Conservation (phyloP, 1,140 invertebrate genomes). For the Matsumurasca onukii region DNA sequence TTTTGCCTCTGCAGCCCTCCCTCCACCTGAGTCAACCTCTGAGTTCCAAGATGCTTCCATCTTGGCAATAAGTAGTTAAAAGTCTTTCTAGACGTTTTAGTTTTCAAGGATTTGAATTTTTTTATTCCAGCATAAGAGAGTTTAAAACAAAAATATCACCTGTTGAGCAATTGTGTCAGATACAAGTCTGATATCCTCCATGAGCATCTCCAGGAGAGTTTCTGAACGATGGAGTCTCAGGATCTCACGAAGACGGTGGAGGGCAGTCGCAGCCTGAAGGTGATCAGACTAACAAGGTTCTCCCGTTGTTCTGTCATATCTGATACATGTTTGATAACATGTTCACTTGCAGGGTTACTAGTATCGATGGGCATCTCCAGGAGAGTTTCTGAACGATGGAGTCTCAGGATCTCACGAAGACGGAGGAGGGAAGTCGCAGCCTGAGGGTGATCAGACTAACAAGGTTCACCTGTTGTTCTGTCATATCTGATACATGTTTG, state of each 20-base stretch:
- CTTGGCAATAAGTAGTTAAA: too few relatives aligned
- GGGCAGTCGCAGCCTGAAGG: conserved; percentile 27
- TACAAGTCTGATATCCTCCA: too few relatives aligned
- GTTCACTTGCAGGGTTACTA: conserved; percentile 37
- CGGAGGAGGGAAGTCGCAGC: conserved; percentile 28
- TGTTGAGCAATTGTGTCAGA: conserved; percentile 89
- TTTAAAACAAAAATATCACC: too few relatives aligned
- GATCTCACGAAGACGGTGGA: conserved; percentile 43
- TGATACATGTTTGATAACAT: too few relatives aligned
- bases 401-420: conserved; percentile 44
- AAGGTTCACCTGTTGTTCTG: conserved; percentile 79
- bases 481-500: too few relatives aligned
- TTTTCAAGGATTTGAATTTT: too few relatives aligned
- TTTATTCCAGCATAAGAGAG: too few relatives aligned
- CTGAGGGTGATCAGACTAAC: conserved; percentile 35
- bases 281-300: conserved; percentile 50
- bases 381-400: conserved; percentile 51
- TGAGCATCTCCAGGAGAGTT: conserved; percentile 51
- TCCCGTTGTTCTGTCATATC: conserved; percentile 89
- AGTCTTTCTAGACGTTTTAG: too few relatives aligned
- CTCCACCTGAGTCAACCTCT: too few relatives aligned
- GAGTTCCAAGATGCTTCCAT: too few relatives aligned
- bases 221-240: conserved; percentile 45
- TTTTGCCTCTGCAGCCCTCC: too few relatives aligned
- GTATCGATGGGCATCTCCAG: conserved; percentile 46